Conservation (phyloP, 2,797 vertebrate species). For the Columba guinea region DNA sequence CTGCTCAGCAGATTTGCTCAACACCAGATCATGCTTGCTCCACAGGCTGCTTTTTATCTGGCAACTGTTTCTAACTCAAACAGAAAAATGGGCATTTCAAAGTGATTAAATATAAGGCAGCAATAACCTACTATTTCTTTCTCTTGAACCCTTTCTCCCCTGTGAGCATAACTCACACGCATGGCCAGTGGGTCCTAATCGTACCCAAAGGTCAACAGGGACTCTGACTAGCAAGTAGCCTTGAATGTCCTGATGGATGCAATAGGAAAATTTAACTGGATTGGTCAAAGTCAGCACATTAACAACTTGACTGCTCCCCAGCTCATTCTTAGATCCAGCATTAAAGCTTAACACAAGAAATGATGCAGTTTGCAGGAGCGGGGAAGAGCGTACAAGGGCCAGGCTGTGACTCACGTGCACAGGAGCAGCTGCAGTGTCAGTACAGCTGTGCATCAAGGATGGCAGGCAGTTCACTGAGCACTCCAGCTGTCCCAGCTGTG, state of each 20-base stretch:
- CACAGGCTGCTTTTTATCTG: neutral
- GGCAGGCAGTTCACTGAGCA: neutral
- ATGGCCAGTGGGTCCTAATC: neutral
- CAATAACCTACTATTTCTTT: neutral
- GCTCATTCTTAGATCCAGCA: neutral
- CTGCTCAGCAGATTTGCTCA: neutral
- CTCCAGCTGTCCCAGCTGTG: neutral
- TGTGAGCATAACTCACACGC: neutral
- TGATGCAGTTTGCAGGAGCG: accelerated
- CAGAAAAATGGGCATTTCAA: neutral
- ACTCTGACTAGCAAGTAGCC: neutral
- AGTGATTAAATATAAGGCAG: neutral
- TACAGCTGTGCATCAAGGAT: neutral
- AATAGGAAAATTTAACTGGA: neutral
- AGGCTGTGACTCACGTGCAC: neutral
- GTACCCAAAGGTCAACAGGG: neutral
- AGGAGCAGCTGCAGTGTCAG: neutral
- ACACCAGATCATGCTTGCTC: neutral
- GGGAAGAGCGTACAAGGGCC: accelerated
- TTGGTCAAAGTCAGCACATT: neutral
- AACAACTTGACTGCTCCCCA: neutral
- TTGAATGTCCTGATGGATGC: neutral
- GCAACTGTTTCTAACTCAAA: neutral
- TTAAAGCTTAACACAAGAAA: neutral
- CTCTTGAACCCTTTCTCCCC: neutral